Conservation (phyloP, 2,888 invertebrate genomes). For the Antheraea assamensis region DNA sequence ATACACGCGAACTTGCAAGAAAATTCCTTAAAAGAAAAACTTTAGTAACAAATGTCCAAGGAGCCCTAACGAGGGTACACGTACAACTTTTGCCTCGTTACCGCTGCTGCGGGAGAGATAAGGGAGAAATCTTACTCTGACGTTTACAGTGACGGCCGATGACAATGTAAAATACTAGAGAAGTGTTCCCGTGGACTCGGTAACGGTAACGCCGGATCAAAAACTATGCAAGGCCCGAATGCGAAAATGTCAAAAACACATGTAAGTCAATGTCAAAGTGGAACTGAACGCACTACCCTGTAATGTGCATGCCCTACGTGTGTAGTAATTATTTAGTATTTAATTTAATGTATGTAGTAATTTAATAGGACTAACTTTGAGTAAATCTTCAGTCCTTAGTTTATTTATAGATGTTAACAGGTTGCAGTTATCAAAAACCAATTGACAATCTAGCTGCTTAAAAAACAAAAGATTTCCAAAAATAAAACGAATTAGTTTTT, state of each 20-base stretch:
- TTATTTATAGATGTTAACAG: neutral
- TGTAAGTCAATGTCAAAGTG: neutral
- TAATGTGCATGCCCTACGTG: neutral
- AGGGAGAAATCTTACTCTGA: slow-evolving; percentile 55
- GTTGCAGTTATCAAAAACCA: too few species aligned
- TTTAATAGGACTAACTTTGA: neutral
- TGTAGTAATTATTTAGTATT: neutral
- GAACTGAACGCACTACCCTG: neutral
- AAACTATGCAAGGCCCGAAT: neutral
- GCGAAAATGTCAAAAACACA: neutral
- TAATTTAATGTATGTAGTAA: neutral
- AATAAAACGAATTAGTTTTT: too few species aligned
- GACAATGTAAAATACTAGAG: slow-evolving; percentile 46
- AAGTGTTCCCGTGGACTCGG: slow-evolving; percentile 28
- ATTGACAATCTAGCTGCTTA: neutral
- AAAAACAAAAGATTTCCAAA: neutral
- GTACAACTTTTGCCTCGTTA: slow-evolving; percentile 70
- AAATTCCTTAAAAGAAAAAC: slow-evolving; percentile 63
- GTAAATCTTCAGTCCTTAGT: neutral
- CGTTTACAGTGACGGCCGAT: slow-evolving; percentile 7
- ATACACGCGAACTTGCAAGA: slow-evolving; percentile 36
- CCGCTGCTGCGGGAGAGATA: slow-evolving; percentile 54
- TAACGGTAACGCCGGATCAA: neutral
- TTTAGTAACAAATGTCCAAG: slow-evolving; percentile 54
- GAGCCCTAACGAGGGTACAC: slow-evolving; percentile 56